Evolutionary conservation across 2,797 vertebrate species (phyloP).

Genomic region (Eleutherodactylus coqui): DNA sequence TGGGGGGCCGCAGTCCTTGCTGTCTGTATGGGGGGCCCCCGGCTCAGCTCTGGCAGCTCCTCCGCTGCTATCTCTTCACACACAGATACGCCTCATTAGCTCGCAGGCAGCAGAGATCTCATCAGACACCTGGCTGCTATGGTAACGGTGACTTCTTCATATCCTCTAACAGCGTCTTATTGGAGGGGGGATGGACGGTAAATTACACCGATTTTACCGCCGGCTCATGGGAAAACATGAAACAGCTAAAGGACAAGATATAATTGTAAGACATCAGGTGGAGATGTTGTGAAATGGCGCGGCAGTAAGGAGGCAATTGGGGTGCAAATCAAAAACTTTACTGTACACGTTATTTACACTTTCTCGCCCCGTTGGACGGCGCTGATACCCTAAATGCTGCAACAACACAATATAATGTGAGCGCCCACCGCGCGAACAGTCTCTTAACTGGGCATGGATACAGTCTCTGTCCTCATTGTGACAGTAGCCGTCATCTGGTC

Average conservation of each 20-base stretch:
- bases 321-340: no score
- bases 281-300: no score
- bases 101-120: slow-evolving; percentile 5
- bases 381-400: no score
- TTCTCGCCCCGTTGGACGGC: no score
- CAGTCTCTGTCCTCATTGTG: no score
- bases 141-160: slow-evolving; percentile 34
- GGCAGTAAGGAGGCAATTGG: no score
- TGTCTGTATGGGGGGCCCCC: background rate
- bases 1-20: background rate
- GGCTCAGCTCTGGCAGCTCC: background rate
- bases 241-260: no score
- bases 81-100: slow-evolving; percentile 28
- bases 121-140: slow-evolving; percentile 53
- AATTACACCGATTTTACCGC: background rate
- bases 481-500: no score
- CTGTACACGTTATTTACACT: no score
- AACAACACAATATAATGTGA: no score
- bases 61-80: background rate
- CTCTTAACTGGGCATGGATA: no score
- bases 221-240: background rate
- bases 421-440: no score
- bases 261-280: background rate
- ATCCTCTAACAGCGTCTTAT: background rate
- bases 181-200: background rate